Percentiles rank a stretch among this genome's conserved stretches.
phyloP scores from a whole-genome alignment of 2,797 vertebrate species.

The Anguilla megastoma region DNA sequence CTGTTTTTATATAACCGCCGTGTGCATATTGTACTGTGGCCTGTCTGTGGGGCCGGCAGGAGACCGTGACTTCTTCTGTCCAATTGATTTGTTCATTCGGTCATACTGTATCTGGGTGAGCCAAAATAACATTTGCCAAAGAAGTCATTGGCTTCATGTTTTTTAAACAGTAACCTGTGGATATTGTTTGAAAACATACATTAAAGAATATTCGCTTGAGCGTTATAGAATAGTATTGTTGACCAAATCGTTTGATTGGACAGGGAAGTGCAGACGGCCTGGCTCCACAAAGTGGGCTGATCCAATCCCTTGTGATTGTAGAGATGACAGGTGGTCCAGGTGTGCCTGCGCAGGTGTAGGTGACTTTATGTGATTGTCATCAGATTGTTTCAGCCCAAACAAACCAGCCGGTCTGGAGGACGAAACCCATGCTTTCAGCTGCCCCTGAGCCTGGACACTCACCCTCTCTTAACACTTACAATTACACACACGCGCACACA shows the following conservation, averaged over 20 bases:
- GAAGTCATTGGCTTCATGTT: background rate
- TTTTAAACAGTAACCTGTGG: background rate
- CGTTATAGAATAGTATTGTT: background rate
- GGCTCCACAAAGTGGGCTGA: background rate
- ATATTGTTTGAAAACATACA: background rate
- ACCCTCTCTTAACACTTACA: background rate
- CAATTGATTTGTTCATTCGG: background rate
- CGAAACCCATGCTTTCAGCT: background rate
- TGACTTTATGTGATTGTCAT: conserved; percentile 12
- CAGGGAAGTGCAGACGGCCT: background rate
- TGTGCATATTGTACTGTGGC: background rate
- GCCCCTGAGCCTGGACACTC: background rate
- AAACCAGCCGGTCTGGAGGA: background rate
- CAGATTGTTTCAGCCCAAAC: conserved; percentile 22
- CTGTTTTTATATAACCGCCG: conserved; percentile 7
- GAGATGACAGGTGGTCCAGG: conserved; percentile 7
- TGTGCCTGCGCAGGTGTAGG: conserved; percentile 6
- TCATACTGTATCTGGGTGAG: background rate
- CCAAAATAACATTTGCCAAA: background rate
- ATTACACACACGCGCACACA: background rate
- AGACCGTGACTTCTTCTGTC: background rate
- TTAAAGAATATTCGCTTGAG: background rate
- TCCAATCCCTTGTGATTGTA: background rate
- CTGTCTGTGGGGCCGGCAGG: background rate
- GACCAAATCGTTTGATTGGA: background rate